Conservation (phyloP, 2,797 vertebrate genomes). For the Trachops cirrhosus region DNA sequence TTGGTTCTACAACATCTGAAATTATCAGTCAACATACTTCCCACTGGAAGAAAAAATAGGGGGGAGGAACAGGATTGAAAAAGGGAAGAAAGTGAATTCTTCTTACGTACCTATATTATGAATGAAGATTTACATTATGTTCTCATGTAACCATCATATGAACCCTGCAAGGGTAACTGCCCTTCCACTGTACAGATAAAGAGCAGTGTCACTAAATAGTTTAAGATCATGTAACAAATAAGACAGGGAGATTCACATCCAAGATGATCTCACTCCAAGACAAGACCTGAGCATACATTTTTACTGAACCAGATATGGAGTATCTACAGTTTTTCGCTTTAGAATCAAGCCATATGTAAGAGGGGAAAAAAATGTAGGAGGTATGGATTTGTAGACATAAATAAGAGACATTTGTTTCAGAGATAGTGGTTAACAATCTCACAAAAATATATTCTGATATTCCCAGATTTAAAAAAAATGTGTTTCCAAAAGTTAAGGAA, state of each 20-base stretch:
- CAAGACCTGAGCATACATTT: neutral
- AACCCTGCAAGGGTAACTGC: neutral
- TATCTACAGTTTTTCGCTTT: neutral
- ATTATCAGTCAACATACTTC: neutral
- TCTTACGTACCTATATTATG: neutral
- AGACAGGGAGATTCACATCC: neutral
- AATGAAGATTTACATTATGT: neutral
- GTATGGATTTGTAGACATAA: neutral
- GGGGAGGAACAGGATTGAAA: neutral
- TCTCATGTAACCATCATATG: neutral
- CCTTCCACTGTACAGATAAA: neutral
- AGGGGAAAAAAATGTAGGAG: neutral
- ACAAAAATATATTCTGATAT: neutral
- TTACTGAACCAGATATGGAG: neutral
- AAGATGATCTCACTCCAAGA: neutral
- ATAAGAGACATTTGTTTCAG: neutral
- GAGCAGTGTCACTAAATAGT: neutral
- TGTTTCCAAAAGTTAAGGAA: constrained; percentile 4
- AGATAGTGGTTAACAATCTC: neutral
- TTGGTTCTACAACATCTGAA: neutral
- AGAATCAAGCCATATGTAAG: neutral
- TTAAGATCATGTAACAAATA: neutral
- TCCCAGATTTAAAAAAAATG: neutral
- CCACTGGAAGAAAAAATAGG: neutral
- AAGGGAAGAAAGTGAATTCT: neutral